Evolutionary conservation across 2,113 vertebrate genomes (phyloP).

Genomic region (Aptenodytes forsteri): DNA sequence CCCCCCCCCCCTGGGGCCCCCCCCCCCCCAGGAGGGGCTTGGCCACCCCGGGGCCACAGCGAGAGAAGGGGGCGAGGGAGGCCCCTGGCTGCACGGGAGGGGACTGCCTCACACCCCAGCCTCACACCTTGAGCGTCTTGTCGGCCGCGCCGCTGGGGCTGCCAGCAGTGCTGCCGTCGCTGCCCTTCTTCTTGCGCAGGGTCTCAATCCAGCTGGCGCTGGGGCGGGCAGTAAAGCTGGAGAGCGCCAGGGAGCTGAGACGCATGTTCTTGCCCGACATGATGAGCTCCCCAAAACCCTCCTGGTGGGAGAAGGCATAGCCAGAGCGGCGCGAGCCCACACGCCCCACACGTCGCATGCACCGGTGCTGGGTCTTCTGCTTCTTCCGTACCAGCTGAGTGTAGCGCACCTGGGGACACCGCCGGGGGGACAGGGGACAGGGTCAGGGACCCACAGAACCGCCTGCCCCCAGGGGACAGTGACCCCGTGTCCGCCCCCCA

Average conservation of each 20-base stretch:
- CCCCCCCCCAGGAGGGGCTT: neutral
- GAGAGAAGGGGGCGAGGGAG: neutral
- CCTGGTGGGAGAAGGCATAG: constrained; percentile 94
- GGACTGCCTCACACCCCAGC: neutral
- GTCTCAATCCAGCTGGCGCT: constrained; percentile 91
- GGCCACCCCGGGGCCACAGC: too few relatives aligned
- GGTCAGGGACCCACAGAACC: neutral
- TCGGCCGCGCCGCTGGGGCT: neutral
- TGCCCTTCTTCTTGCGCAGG: constrained; percentile 83
- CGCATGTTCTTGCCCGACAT: constrained; percentile 95
- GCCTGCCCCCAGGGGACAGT: neutral
- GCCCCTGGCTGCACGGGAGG: neutral
- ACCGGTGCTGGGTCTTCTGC: constrained; percentile 78
- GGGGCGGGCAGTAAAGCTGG: constrained; percentile 81
- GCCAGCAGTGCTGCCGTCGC: neutral
- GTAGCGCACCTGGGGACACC: constrained; percentile 84
- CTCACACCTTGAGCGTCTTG: constrained; percentile 62
- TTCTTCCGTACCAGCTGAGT: constrained; percentile 90
- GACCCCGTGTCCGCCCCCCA: fast-evolving
- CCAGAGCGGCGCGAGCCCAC: constrained; percentile 83
- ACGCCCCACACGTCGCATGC: constrained; percentile 75
- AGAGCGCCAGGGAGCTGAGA: constrained; percentile 86
- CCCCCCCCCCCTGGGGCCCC: neutral
- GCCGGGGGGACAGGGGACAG: neutral
- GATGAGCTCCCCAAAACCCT: constrained; percentile 94